These are phyloP conservation scores for Montipora foliosa DNA, from an alignment of 64 coral and sea anemone species.

Conservation along the genomic window DNA sequence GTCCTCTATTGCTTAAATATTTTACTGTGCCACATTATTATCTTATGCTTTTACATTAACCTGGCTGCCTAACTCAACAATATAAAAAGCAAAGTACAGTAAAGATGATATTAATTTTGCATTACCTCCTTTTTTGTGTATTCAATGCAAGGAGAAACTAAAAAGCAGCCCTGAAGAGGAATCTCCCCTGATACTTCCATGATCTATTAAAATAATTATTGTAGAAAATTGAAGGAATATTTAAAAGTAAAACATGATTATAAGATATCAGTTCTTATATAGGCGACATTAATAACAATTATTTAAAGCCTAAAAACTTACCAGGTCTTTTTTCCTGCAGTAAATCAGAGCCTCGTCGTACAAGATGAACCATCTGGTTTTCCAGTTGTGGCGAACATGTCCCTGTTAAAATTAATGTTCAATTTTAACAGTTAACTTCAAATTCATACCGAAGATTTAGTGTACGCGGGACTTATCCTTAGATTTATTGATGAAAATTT, in stretches of 20 bases:
- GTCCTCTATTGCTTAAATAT: too few species aligned
- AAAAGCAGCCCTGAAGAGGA: conserved; percentile 82
- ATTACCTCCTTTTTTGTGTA: conserved; percentile 98
- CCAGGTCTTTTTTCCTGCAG: conserved; percentile 84
- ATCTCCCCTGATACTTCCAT: conserved; percentile 73
- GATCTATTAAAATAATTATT: conserved; percentile 47
- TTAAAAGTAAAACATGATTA: too few species aligned
- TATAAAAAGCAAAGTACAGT: background rate
- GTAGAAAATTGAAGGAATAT: background rate
- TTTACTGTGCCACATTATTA: too few species aligned
- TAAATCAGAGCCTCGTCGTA: conserved; percentile 85
- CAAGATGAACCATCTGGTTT: conserved; percentile 98
- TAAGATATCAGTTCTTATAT: too few species aligned
- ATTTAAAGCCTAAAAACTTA: background rate
- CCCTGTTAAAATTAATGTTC: conserved; percentile 62
- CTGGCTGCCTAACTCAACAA: too few species aligned
- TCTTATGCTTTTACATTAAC: too few species aligned
- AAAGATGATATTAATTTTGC: background rate
- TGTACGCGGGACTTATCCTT: too few species aligned
- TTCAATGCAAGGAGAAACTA: conserved; percentile 95
- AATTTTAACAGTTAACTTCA: background rate
- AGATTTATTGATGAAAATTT: too few species aligned
- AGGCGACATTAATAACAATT: background rate
- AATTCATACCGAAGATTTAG: too few species aligned
- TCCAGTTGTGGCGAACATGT: conserved; percentile 99